Evolutionary conservation across 2,113 vertebrate species (phyloP), one percentile per base, ranked within the genome.

Genomic region (Stigmatopora nigra): DNA sequence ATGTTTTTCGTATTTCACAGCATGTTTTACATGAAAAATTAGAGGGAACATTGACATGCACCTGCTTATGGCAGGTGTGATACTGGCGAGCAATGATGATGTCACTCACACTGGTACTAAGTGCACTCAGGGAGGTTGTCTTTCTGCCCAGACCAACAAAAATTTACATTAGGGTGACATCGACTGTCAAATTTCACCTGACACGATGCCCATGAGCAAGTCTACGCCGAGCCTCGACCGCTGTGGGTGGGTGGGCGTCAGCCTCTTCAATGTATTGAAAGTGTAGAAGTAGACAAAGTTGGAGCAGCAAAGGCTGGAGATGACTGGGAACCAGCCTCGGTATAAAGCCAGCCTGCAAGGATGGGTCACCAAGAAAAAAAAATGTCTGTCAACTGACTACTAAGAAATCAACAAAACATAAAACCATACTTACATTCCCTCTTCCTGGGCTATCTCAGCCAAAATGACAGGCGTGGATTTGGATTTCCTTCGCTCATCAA

Each of bases 271-370:
- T 0, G 85, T 84, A 81, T 92, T 91, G 76, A 92, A 92, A 3
- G 91, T 92, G 83, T 92, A 92, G 83, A 92, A 92, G 80, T 92
- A 92, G 36, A 92, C 91, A 64, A 92, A 92, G 84, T 92, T 92
- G 67, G 91, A 92, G 82, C 91, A 92, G 80, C 89, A 92, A 31
- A 92, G 85, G 73, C 91, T 92, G 73, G 91, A 92, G 74, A 92
- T 92, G 41, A 92, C 90, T 12, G 91, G 90, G 64, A 92, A 91
- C 91, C 91, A 92, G 36, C 91, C 91, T 70, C 91, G 88, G 77
- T 92, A 92, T 48, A 92, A 80, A 71, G 91, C 86, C 71, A 64
- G 69, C 66, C 91, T 92, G 80, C 38, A 73, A 70, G 60, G 73
- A 31, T 44, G 15, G 47, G 48, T 25, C 22, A 68, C 17, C 60